Evolutionary conservation across 2,113 vertebrate species (phyloP).

Genomic region (Ameiurus melas): DNA sequence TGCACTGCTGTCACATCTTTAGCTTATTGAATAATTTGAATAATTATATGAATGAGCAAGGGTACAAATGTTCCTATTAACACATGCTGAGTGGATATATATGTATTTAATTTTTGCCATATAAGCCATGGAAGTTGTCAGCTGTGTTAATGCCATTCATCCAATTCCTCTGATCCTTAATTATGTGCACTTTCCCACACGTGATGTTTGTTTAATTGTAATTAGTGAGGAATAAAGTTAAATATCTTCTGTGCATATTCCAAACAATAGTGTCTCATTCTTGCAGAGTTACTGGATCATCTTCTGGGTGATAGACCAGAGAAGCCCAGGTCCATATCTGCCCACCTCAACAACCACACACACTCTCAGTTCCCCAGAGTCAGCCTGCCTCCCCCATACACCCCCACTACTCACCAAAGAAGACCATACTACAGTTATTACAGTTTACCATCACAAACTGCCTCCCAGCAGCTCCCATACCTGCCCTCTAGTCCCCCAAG

Average conservation of each 20-base stretch:
- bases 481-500: slow-evolving; percentile 61
- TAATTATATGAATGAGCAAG: background rate
- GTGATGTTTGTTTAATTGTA: background rate
- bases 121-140: background rate
- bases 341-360: slow-evolving; percentile 57
- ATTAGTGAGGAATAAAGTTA: background rate
- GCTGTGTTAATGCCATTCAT: background rate
- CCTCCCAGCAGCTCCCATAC: slow-evolving; percentile 58
- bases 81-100: background rate
- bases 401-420: background rate
- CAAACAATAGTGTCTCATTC: slow-evolving; percentile 1
- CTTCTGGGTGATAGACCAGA: slow-evolving; percentile 84
- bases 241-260: background rate
- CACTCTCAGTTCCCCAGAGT: slow-evolving; percentile 62
- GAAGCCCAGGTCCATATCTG: slow-evolving; percentile 70
- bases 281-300: slow-evolving; percentile 86
- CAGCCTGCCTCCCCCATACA: slow-evolving; percentile 61
- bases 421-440: slow-evolving; percentile 55
- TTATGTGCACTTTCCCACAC: background rate
- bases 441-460: slow-evolving; percentile 54
- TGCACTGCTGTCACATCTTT: background rate
- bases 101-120: background rate
- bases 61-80: background rate
- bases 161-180: background rate
- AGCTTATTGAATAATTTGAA: background rate